Conservation (phyloP, 2,113 vertebrate genomes). For the Aramus guarauna region DNA sequence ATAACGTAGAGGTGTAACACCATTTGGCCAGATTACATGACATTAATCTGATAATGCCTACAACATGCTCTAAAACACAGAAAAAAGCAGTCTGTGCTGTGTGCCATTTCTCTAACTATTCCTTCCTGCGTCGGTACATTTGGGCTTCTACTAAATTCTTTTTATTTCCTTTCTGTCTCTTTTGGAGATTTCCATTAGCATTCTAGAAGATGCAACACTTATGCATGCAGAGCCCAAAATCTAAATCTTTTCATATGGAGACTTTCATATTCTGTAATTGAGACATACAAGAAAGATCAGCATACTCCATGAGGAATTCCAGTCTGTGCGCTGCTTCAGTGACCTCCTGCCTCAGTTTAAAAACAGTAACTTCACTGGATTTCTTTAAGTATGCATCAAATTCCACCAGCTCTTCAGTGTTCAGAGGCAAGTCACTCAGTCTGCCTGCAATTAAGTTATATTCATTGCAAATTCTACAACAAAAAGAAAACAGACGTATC, state of each 20-base stretch:
- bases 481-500: not conserved
- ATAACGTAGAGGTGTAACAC: not conserved
- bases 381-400: conserved; percentile 77
- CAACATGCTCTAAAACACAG: not conserved
- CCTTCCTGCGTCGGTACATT: not conserved
- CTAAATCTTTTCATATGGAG: not conserved
- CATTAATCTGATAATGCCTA: not conserved
- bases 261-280: not conserved
- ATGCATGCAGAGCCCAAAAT: not conserved
- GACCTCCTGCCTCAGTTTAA: conserved; percentile 77
- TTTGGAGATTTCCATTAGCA: not conserved
- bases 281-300: conserved; percentile 78
- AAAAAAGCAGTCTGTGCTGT: not conserved
- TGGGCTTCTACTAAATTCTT: not conserved
- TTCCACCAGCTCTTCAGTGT: conserved; percentile 80
- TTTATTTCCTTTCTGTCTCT: not conserved
- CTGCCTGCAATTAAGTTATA: conserved; percentile 78
- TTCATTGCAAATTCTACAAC: conserved; percentile 82
- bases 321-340: conserved; percentile 74
- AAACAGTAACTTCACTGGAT: conserved; percentile 80
- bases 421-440: conserved; percentile 75
- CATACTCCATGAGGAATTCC: conserved; percentile 83
- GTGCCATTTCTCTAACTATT: not conserved
- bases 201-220: not conserved
- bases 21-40: not conserved